phyloP scores from a whole-genome alignment of 2,888 invertebrate species.

The Brachypterus glaber region DNA sequence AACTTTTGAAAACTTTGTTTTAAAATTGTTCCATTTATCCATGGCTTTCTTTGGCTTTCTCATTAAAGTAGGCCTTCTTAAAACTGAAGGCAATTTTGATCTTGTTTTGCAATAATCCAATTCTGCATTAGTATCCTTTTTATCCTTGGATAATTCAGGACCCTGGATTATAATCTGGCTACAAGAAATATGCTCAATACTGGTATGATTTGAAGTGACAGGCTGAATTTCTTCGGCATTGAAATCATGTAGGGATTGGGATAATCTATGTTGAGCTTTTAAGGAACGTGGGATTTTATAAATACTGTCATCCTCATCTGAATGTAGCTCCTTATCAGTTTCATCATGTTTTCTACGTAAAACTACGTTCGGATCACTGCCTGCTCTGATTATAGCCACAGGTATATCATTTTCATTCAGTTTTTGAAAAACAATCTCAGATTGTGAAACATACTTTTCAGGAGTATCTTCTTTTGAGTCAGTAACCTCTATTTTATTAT shows the following conservation, averaged over 20 bases:
- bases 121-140: constrained; percentile 17
- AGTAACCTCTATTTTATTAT: constrained; percentile 1
- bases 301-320: constrained; percentile 27
- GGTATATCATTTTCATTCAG: not conserved
- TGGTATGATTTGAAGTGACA: constrained; percentile 29
- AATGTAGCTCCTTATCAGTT: constrained; percentile 23
- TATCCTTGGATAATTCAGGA: constrained; percentile 8
- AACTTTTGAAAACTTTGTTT: constrained; percentile 34
- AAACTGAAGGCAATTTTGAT: constrained; percentile 29
- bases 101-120: constrained; percentile 31
- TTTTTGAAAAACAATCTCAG: constrained; percentile 17
- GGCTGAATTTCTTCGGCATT: constrained; percentile 15
- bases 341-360: constrained; percentile 16
- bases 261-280: constrained; percentile 29
- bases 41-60: constrained; percentile 32
- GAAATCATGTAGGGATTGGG: constrained; percentile 36
- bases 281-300: constrained; percentile 37
- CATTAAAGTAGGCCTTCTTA: constrained; percentile 29
- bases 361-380: constrained; percentile 35
- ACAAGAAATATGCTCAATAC: constrained; percentile 38
- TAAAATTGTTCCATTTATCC: constrained; percentile 34
- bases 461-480: constrained; percentile 1
- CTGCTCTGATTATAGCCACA: constrained; percentile 29
- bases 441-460: constrained; percentile 23
- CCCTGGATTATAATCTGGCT: constrained; percentile 28